Conservation (phyloP, 2,113 vertebrate genomes). For the Desmodus rotundus region DNA sequence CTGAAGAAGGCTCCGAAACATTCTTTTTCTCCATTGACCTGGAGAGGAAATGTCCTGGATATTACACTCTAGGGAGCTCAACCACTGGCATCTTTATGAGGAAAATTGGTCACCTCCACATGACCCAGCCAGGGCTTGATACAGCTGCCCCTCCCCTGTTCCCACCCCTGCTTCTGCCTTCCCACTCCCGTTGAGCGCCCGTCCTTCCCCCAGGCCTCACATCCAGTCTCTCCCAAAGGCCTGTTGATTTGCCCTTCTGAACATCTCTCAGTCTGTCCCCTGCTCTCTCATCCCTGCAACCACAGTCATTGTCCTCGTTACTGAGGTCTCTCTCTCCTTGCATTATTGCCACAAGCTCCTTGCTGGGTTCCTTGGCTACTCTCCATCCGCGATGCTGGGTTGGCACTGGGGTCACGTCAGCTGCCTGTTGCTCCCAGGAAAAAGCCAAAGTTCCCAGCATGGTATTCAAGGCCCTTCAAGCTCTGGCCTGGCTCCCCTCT, state of each 20-base stretch:
- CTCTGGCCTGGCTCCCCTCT: background rate
- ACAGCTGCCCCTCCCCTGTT: rapidly evolving
- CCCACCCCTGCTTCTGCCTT: background rate
- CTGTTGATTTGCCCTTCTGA: background rate
- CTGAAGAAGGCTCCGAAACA: background rate
- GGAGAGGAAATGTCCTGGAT: background rate
- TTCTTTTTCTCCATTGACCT: background rate
- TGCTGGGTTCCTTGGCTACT: background rate
- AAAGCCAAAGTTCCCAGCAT: background rate
- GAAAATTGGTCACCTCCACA: background rate
- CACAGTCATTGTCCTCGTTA: background rate
- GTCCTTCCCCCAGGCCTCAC: background rate
- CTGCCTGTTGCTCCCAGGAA: background rate
- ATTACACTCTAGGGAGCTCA: background rate
- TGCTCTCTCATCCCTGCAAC: background rate
- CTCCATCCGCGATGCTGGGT: background rate
- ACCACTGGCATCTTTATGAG: background rate
- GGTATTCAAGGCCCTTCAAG: background rate
- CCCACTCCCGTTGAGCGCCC: background rate
- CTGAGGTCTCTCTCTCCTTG: background rate
- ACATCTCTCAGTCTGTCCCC: background rate
- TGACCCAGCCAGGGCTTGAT: background rate
- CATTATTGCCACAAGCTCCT: background rate
- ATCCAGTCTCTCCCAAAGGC: background rate
- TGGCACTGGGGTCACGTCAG: background rate